Conservation (phyloP, 2,113 vertebrate genomes). For the Corydoras sp. region DNA sequence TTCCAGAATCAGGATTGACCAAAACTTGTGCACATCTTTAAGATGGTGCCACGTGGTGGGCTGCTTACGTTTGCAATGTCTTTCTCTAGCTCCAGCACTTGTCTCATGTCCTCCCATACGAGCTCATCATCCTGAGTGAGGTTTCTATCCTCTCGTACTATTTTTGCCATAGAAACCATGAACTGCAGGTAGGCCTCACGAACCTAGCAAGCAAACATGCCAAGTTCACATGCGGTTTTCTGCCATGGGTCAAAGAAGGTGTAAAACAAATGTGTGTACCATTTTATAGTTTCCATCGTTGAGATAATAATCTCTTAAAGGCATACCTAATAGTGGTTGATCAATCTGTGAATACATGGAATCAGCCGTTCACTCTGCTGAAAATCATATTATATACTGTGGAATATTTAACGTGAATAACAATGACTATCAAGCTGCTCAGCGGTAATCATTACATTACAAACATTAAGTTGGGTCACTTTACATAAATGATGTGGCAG, state of each 20-base stretch:
- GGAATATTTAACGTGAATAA: no score
- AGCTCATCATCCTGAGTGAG: slow-evolving; percentile 67
- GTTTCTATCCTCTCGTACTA: slow-evolving; percentile 80
- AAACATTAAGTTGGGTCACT: slow-evolving; percentile 25
- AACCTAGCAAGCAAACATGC: slow-evolving; percentile 64
- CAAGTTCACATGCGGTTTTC: not conserved
- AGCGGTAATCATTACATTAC: not conserved
- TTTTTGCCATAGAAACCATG: slow-evolving; percentile 81
- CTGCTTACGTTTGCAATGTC: slow-evolving; percentile 85
- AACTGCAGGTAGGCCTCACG: slow-evolving; percentile 87
- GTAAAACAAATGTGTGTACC: slow-evolving; percentile 54
- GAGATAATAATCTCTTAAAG: slow-evolving; percentile 90
- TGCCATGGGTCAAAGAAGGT: slow-evolving; percentile 4
- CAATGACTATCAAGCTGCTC: not conserved
- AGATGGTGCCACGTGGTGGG: not conserved
- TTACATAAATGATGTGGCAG: slow-evolving; percentile 86
- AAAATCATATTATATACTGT: no score
- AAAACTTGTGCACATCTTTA: no score
- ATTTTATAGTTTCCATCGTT: slow-evolving; percentile 77
- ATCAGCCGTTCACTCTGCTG: no score
- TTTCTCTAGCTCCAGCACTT: slow-evolving; percentile 85
- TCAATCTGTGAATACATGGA: slow-evolving; percentile 73
- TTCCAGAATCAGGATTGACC: no score
- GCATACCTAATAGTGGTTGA: slow-evolving; percentile 91
- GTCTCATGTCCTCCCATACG: slow-evolving; percentile 80